A percentile compares a stretch with the other conserved stretches of the same genome.
Conservation (phyloP, 1,140 invertebrate genomes). For the Drosophila bifasciata region DNA sequence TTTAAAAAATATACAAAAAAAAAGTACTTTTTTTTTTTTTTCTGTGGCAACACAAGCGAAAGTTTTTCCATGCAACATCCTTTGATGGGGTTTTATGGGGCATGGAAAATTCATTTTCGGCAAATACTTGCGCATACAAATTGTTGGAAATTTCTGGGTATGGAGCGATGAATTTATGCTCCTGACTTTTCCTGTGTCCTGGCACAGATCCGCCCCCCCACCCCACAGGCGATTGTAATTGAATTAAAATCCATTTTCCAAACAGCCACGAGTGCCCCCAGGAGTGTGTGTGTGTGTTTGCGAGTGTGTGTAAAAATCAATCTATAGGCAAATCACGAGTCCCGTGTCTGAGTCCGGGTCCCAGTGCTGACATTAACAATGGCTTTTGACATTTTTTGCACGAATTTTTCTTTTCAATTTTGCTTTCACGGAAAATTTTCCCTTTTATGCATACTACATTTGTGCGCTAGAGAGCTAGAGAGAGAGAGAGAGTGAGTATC, state of each 20-base stretch:
- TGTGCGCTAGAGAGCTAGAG: slow-evolving; percentile 25
- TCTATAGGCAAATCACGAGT: slow-evolving; percentile 70
- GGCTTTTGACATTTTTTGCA: slow-evolving; percentile 72
- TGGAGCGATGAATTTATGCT: slow-evolving; percentile 6
- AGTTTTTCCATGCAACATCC: slow-evolving; percentile 51
- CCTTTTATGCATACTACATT: slow-evolving; percentile 44
- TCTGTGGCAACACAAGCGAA: slow-evolving; percentile 21
- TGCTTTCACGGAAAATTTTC: slow-evolving; percentile 57
- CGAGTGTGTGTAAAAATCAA: slow-evolving; percentile 56
- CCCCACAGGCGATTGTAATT: slow-evolving; percentile 36
- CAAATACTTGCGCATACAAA: slow-evolving; percentile 31
- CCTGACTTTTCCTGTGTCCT: not conserved
- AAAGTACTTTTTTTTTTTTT: slow-evolving; percentile 38
- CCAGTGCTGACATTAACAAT: slow-evolving; percentile 69
- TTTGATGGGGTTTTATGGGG: slow-evolving; percentile 45
- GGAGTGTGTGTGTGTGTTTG: slow-evolving; percentile 21
- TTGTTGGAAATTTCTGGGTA: slow-evolving; percentile 1
- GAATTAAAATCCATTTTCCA: slow-evolving; percentile 65
- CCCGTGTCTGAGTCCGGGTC: slow-evolving; percentile 13
- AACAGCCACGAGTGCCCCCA: slow-evolving; percentile 14
- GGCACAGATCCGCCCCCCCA: too few relatives aligned
- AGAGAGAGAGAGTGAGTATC: too few relatives aligned
- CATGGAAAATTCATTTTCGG: slow-evolving; percentile 56
- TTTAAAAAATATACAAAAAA: slow-evolving; percentile 28
- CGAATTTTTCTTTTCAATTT: slow-evolving; percentile 75